Base-by-base conservation (phyloP, 2,113 vertebrate species). In the Triplophysa dalaica region DNA sequence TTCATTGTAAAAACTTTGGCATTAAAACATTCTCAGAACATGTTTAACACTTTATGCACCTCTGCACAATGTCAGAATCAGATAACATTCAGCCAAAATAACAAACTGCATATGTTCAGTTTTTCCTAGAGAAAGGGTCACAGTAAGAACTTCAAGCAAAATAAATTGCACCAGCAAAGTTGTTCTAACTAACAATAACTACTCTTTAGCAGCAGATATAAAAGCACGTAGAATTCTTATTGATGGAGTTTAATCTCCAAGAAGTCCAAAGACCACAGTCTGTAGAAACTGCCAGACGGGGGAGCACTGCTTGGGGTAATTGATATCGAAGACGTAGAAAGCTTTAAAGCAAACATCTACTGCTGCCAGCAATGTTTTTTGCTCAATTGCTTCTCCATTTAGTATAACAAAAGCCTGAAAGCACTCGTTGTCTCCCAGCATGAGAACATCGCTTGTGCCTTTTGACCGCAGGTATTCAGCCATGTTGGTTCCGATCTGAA, bases 391-490 rank as follows among this genome's bases (percentile, higher is more conserved):
- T 17, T 29, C 26, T 17, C 62, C 29, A 19, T 64, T 64, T 64
- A 64, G 17, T 17, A 64, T 64, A 8, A 26, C 17, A 19, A 38
- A 64, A 16, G 26, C 16, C 33, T 64, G 58, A 61, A 61, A 61
- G 58, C 58, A 61, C n/a, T 61, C 14, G 62, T 38, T 64, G 62
- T 64, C 62, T 64, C 62, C 62, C 29, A 64, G 62, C 29, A 64
- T 64, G 62, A 64, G 62, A 64, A 64, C 17, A 19, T 38, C 62
- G 33, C 5, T 7, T 33, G 33, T 38, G 17, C 38, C 63, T 65
- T 38, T 65, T 65, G 63, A 65, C 2, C 29, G 2, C 2, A 65
- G 17, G 17, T 65, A 64, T 26, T 64, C 62, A 33, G 26, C 62
- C 62, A 38, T 65, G 33, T 65, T 65, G 29, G 63, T 65, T 14